Conservation (phyloP, 1,140 invertebrate genomes). For the Chlorops oryzae region DNA sequence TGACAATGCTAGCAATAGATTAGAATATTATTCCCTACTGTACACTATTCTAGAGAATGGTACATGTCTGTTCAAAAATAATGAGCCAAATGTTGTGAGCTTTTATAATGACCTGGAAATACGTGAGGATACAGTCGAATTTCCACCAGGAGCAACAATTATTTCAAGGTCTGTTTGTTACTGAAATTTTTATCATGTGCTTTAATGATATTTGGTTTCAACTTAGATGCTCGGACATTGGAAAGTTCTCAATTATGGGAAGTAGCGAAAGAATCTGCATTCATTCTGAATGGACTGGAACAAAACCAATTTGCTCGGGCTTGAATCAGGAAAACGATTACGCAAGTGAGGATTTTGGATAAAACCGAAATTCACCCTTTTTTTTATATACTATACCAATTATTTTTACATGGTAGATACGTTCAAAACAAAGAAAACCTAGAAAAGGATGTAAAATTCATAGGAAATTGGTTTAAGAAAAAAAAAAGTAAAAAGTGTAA, state of each 20-base stretch:
- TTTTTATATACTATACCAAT: neutral
- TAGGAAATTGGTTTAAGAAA: too few relatives aligned
- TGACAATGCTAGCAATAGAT: too few relatives aligned
- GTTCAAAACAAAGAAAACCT: neutral
- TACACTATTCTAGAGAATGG: constrained; percentile 53
- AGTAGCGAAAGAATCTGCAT: constrained; percentile 62
- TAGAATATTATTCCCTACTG: neutral
- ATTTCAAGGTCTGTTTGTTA: constrained; percentile 53
- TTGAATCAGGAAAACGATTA: constrained; percentile 81
- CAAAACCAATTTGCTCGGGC: constrained; percentile 69
- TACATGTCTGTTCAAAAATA: constrained; percentile 68
- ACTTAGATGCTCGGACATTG: constrained; percentile 74
- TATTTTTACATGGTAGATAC: neutral
- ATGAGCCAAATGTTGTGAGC: constrained; percentile 70
- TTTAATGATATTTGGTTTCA: too few relatives aligned
- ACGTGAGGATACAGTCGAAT: constrained; percentile 66
- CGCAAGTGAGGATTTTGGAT: constrained; percentile 56
- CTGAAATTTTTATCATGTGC: neutral
- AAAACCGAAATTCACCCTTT: neutral
- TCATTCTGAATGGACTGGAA: constrained; percentile 71
- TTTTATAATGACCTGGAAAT: constrained; percentile 74
- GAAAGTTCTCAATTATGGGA: constrained; percentile 60
- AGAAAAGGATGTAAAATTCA: too few relatives aligned
- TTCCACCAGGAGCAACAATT: constrained; percentile 65
- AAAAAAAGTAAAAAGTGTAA: too few relatives aligned